Evolutionary conservation across 2,797 vertebrate genomes (phyloP).

Genomic region (Luscinia megarhynchos): DNA sequence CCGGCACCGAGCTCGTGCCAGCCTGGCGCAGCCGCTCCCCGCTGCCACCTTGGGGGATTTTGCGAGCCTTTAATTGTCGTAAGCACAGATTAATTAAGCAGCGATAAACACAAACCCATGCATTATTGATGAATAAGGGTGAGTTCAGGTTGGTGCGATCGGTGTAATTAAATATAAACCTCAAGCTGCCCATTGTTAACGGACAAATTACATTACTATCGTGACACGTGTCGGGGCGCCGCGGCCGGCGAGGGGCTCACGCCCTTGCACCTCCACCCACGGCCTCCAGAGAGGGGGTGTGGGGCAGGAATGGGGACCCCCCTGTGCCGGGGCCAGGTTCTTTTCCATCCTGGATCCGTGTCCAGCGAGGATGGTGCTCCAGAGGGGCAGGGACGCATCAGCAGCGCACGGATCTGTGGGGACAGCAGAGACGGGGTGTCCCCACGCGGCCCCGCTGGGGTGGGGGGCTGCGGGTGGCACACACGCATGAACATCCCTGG

Average conservation of each 20-base stretch:
- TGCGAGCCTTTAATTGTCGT: constrained; percentile 91
- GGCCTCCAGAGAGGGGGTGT: not conserved
- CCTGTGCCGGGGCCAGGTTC: accelerated
- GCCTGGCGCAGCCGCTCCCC: constrained; percentile 40
- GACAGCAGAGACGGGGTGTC: not conserved
- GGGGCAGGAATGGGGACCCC: not conserved
- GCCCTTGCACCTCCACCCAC: not conserved
- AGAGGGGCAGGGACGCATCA: accelerated
- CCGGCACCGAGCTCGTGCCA: not conserved
- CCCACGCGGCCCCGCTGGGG: accelerated
- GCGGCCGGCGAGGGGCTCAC: not conserved
- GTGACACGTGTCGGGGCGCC: constrained; percentile 46
- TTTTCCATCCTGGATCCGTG: accelerated
- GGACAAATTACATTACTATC: constrained; percentile 69
- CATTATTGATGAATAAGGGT: constrained; percentile 88
- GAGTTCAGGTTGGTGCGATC: constrained; percentile 87
- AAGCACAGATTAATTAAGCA: constrained; percentile 92
- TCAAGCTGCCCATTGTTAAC: constrained; percentile 84
- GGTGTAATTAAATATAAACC: constrained; percentile 89
- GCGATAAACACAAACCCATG: constrained; percentile 88
- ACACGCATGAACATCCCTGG: not conserved
- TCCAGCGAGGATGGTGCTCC: accelerated
- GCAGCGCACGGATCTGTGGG: accelerated
- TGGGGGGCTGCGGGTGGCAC: not conserved
- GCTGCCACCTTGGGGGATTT: constrained; percentile 86